Evolutionary conservation across 2,113 vertebrate species (phyloP).

Genomic region (Taxidea taxus): DNA sequence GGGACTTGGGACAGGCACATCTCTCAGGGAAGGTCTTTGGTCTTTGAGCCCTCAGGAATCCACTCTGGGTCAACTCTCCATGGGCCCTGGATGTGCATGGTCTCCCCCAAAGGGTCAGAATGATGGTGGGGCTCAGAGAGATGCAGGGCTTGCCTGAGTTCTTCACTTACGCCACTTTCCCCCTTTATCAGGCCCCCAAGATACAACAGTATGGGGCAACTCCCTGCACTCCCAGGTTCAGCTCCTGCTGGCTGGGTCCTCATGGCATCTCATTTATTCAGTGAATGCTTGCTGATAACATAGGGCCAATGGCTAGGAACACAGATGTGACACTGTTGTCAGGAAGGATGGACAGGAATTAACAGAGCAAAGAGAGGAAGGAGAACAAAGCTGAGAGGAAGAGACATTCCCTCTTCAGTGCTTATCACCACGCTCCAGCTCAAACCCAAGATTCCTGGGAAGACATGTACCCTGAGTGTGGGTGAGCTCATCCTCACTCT

Average conservation of each 20-base stretch:
- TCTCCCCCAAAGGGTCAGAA: too few species aligned
- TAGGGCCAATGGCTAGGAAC: neutral
- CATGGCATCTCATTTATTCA: neutral
- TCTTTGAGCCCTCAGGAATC: neutral
- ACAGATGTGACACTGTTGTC: neutral
- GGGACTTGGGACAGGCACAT: neutral
- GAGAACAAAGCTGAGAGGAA: neutral
- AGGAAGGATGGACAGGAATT: neutral
- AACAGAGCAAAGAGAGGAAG: neutral
- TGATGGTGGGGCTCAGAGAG: neutral
- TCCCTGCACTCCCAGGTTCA: too few species aligned
- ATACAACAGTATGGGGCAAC: neutral
- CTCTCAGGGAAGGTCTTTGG: neutral
- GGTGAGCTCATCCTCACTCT: neutral
- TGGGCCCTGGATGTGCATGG: neutral
- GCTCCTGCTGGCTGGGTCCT: neutral
- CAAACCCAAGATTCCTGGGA: neutral
- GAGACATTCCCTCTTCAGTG: neutral
- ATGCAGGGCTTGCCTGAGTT: neutral
- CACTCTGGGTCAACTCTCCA: neutral
- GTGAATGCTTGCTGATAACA: neutral
- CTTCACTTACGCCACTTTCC: neutral
- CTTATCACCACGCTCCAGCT: accelerated
- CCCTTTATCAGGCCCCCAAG: neutral
- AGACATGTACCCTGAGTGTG: neutral